Evolutionary conservation across 2,113 vertebrate genomes (phyloP).

Genomic region (Lagopus muta): DNA sequence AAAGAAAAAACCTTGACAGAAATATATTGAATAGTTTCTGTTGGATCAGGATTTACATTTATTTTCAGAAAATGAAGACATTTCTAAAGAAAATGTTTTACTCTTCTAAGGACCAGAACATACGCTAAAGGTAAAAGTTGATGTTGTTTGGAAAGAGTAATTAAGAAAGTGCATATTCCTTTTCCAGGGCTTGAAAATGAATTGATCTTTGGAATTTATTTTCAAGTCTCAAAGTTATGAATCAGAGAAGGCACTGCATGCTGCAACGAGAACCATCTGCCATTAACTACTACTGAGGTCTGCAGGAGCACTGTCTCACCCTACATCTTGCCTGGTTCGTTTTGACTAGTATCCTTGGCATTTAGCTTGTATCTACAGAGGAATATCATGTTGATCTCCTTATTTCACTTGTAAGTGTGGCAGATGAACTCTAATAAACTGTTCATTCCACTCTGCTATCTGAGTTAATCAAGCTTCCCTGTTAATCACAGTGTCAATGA

Average conservation of each 20-base stretch:
- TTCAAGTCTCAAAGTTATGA: background rate
- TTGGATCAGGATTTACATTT: background rate
- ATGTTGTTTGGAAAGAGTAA: background rate
- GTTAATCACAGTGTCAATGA: background rate
- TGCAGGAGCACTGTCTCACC: background rate
- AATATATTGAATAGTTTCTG: background rate
- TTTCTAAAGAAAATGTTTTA: background rate
- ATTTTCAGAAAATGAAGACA: background rate
- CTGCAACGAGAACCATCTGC: background rate
- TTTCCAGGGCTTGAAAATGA: background rate
- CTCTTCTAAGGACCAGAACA: background rate
- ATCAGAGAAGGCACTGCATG: background rate
- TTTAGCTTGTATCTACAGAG: background rate
- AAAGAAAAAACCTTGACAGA: background rate
- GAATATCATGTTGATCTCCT: background rate
- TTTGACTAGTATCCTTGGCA: background rate
- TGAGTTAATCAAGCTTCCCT: background rate
- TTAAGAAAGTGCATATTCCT: background rate
- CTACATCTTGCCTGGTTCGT: background rate
- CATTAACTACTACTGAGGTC: background rate
- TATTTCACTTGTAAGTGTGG: background rate
- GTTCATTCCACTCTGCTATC: background rate
- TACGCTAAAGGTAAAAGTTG: background rate
- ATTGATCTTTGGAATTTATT: background rate
- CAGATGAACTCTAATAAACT: background rate